Percentiles rank a stretch among this genome's conserved stretches.
phyloP scores from a whole-genome alignment of 2,888 invertebrate species.

The Acholoe squamosa region DNA sequence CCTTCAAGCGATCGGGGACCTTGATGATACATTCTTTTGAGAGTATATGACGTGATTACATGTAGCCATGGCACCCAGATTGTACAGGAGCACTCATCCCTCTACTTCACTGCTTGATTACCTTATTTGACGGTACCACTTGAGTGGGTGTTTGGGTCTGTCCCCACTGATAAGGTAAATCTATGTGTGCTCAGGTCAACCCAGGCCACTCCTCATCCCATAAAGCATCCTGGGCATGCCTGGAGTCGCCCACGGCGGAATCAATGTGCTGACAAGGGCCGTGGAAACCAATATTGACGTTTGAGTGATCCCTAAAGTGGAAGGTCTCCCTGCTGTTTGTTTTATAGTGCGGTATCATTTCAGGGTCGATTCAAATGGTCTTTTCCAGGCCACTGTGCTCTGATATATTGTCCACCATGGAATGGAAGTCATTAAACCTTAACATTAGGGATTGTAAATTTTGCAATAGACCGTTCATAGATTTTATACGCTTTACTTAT shows the following conservation, averaged over 20 bases:
- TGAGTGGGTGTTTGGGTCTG: not conserved
- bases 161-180: not conserved
- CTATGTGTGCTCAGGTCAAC: not conserved
- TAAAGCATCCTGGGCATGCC: not conserved
- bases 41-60: too few species aligned
- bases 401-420: not conserved
- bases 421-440: too few species aligned
- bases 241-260: not conserved
- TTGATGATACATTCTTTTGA: too few species aligned
- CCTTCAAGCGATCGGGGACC: too few species aligned
- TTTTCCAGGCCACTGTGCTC: not conserved
- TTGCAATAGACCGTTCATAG: too few species aligned
- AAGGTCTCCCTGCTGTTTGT: not conserved
- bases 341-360: not conserved
- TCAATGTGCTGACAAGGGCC: not conserved
- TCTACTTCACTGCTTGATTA: too few species aligned
- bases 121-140: too few species aligned
- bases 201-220: not conserved
- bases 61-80: too few species aligned
- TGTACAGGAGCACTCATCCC: too few species aligned
- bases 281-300: conserved; percentile 1
- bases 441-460: too few species aligned
- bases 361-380: not conserved
- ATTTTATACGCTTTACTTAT: too few species aligned
- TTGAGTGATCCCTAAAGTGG: not conserved